Conservation (phyloP, 2,113 vertebrate species). For the Entomyzon cyanotis region DNA sequence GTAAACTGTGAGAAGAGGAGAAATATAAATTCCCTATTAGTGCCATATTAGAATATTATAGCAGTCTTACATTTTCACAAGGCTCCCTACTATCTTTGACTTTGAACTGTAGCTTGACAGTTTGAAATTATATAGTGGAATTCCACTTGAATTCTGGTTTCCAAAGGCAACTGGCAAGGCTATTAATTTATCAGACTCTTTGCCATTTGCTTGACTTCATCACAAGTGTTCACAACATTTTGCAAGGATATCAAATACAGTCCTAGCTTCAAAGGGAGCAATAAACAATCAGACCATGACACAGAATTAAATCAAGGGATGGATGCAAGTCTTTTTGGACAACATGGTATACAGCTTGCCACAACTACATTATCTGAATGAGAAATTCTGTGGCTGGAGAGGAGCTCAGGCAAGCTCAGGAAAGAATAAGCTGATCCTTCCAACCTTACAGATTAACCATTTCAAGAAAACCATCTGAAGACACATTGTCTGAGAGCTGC, state of each 20-base stretch:
- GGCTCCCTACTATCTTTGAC: not conserved
- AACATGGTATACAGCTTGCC: not conserved
- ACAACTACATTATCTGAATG: not conserved
- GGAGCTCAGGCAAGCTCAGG: not conserved
- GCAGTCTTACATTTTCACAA: not conserved
- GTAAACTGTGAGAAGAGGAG: not conserved
- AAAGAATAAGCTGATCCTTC: not conserved
- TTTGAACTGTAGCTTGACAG: not conserved
- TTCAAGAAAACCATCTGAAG: not conserved
- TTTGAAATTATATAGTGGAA: not conserved
- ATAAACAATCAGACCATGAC: not conserved
- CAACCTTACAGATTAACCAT: not conserved
- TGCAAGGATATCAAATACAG: not conserved
- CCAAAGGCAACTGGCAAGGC: not conserved
- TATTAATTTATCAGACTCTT: not conserved
- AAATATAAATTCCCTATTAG: not conserved
- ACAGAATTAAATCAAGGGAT: not conserved
- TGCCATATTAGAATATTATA: not conserved
- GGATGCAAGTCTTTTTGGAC: not conserved
- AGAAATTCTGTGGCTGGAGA: not conserved
- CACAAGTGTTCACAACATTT: not conserved
- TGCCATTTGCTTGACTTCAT: not conserved
- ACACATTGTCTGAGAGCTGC: not conserved
- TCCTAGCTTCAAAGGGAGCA: not conserved
- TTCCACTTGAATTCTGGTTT: not conserved